Evolutionary conservation across 2,797 vertebrate species (phyloP).

Genomic region (Acanthornis magna): DNA sequence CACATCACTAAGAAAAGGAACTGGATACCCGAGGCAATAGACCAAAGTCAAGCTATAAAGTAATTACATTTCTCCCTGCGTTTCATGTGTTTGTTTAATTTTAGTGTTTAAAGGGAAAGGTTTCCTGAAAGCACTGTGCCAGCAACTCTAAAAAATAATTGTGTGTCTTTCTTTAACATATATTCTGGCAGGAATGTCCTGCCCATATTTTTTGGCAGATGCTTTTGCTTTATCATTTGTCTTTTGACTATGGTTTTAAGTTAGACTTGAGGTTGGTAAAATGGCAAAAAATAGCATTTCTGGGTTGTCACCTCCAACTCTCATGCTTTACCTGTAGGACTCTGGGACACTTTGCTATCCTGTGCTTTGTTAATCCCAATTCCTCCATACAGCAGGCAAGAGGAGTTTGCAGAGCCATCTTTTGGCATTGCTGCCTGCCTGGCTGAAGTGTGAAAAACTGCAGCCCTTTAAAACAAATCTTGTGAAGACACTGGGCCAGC

Average conservation of each 20-base stretch:
- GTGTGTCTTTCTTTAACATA: slow-evolving; percentile 41
- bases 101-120: slow-evolving; percentile 63
- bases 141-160: slow-evolving; percentile 56
- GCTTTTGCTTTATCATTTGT: slow-evolving; percentile 37
- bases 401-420: background rate
- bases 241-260: background rate
- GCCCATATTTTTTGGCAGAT: slow-evolving; percentile 16
- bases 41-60: slow-evolving; percentile 69
- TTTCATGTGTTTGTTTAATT: slow-evolving; percentile 67
- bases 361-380: background rate
- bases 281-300: background rate
- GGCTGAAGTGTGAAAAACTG: background rate
- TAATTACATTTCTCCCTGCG: slow-evolving; percentile 59
- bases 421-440: background rate
- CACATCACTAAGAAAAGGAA: slow-evolving; percentile 65
- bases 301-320: background rate
- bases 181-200: slow-evolving; percentile 28
- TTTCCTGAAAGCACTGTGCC: slow-evolving; percentile 52
- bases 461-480: background rate
- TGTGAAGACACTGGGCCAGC: background rate
- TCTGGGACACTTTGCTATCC: background rate
- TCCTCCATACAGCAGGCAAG: background rate
- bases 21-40: slow-evolving; percentile 54
- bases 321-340: background rate
- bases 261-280: background rate